These are phyloP conservation scores for Synanthedon vespiformis DNA, from an alignment of 2,888 invertebrate genomes.

Conservation along the genomic window DNA sequence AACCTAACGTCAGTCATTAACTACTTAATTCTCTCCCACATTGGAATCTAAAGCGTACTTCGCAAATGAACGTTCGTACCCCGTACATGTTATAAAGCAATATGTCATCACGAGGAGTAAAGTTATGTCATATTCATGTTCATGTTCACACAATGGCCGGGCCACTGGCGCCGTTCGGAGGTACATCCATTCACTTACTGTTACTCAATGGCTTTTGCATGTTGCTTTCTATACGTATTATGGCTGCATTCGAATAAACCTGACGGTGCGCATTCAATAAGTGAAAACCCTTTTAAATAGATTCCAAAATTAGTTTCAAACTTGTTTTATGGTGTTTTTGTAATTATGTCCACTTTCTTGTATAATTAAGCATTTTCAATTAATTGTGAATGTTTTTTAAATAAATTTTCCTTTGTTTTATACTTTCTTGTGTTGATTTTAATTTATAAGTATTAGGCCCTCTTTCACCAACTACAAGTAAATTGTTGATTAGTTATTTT, in stretches of 20 bases:
- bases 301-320: not conserved
- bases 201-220: slow-evolving; percentile 51
- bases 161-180: slow-evolving; percentile 19
- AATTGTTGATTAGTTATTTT: too few relatives aligned
- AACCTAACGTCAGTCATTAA: too few relatives aligned
- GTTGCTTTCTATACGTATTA: slow-evolving; percentile 31
- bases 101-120: not conserved
- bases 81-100: not conserved
- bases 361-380: too few relatives aligned
- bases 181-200: slow-evolving; percentile 32
- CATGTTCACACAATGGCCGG: slow-evolving; percentile 24
- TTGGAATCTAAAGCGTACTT: not conserved
- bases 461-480: too few relatives aligned
- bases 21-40: not conserved
- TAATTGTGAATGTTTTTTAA: too few relatives aligned
- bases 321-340: not conserved
- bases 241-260: slow-evolving; percentile 15
- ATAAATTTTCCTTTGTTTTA: too few relatives aligned
- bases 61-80: not conserved
- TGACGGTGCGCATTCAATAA: slow-evolving; percentile 15
- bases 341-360: too few relatives aligned
- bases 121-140: slow-evolving; percentile 8
- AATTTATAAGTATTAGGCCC: too few relatives aligned
- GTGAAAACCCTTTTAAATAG: slow-evolving; percentile 1
- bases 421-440: too few relatives aligned